Evolutionary conservation across 2,113 vertebrate species (phyloP).

Genomic region (Lasiurus cinereus): DNA sequence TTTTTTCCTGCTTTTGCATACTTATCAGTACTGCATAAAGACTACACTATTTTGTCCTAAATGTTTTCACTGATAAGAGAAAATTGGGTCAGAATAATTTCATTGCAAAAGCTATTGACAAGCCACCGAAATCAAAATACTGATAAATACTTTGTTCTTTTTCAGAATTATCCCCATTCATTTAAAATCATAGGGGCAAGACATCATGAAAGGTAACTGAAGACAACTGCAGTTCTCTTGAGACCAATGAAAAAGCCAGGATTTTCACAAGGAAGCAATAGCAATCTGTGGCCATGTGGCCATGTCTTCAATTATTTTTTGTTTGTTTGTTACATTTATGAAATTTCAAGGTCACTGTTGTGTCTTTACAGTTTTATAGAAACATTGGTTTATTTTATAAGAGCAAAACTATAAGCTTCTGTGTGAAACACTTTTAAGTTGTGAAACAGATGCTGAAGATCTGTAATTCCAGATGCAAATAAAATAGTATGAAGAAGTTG

Average conservation of each 20-base stretch:
- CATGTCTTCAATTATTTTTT: neutral
- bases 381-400: neutral
- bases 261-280: neutral
- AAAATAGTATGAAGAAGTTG: neutral
- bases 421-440: neutral
- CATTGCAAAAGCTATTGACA: slow-evolving; percentile 40
- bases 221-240: neutral
- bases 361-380: slow-evolving; percentile 22
- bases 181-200: slow-evolving; percentile 50
- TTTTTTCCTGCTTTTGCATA: neutral
- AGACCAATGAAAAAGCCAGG: slow-evolving; percentile 35
- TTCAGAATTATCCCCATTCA: neutral
- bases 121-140: slow-evolving; percentile 27
- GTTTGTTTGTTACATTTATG: slow-evolving; percentile 30
- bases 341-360: neutral
- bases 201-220: slow-evolving; percentile 13
- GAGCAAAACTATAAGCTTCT: neutral
- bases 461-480: neutral
- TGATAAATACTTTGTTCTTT: slow-evolving; percentile 12
- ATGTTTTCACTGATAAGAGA: neutral
- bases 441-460: neutral
- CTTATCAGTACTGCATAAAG: neutral
- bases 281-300: neutral
- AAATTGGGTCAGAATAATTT: slow-evolving; percentile 63
- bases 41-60: neutral